Conservation (phyloP, 2,797 vertebrate species). For the Synaphobranchus kaupii region DNA sequence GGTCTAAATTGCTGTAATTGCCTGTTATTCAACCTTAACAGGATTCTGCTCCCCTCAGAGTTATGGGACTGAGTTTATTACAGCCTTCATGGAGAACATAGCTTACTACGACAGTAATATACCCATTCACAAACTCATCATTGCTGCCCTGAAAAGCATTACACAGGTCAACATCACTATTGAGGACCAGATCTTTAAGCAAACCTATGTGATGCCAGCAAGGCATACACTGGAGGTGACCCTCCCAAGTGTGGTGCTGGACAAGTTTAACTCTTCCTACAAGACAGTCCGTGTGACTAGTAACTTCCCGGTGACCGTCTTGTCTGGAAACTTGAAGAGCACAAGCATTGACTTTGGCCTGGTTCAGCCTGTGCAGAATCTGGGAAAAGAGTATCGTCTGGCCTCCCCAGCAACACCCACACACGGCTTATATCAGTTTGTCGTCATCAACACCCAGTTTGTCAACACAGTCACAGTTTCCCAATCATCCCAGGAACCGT, state of each 20-base stretch:
- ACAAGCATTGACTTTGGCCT: slow-evolving; percentile 58
- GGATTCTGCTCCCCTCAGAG: background rate
- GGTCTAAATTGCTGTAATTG: background rate
- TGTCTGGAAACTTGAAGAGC: slow-evolving; percentile 28
- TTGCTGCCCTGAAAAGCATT: slow-evolving; percentile 12
- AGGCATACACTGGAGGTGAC: accelerated
- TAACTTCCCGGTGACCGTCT: slow-evolving; percentile 1
- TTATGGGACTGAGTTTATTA: slow-evolving; percentile 50
- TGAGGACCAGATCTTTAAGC: accelerated
- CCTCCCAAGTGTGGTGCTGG: background rate
- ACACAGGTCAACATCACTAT: accelerated
- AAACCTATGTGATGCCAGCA: accelerated
- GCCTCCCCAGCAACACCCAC: slow-evolving; percentile 28
- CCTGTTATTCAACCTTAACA: slow-evolving; percentile 7
- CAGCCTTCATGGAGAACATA: slow-evolving; percentile 70
- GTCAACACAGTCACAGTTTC: slow-evolving; percentile 32
- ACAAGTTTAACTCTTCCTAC: accelerated
- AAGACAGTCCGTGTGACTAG: slow-evolving; percentile 45
- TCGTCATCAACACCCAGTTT: slow-evolving; percentile 54
- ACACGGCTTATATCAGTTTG: slow-evolving; percentile 54
- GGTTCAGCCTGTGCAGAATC: slow-evolving; percentile 43
- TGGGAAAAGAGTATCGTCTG: slow-evolving; percentile 56
- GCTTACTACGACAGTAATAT: slow-evolving; percentile 50
- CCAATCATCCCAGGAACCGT: accelerated
- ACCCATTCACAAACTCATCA: background rate